Evolutionary conservation across 1,140 invertebrate genomes (phyloP).

Genomic region (Drosophila orosa): DNA sequence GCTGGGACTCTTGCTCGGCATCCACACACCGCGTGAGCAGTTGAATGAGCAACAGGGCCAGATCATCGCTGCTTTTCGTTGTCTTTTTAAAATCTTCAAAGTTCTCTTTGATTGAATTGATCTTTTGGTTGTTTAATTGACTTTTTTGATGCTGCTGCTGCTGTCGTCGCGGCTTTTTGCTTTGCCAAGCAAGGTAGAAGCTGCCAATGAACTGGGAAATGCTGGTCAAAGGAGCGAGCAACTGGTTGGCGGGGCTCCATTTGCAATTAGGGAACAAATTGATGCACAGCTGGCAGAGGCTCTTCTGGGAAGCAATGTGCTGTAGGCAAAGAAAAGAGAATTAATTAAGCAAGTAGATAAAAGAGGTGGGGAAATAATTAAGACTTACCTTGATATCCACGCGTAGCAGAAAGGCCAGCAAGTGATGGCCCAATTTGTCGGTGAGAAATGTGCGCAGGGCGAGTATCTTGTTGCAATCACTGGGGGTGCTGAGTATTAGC

Average conservation of each 20-base stretch:
- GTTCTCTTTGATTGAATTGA: constrained; percentile 10
- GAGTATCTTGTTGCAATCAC: constrained; percentile 79
- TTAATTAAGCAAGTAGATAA: not conserved
- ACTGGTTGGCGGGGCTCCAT: constrained; percentile 57
- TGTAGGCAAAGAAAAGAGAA: not conserved
- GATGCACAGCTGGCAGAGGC: constrained; percentile 77
- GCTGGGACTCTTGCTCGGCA: constrained; percentile 61
- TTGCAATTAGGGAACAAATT: constrained; percentile 80
- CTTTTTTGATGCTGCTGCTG: constrained; percentile 2
- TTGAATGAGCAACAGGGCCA: constrained; percentile 71
- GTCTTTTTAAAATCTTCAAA: constrained; percentile 50
- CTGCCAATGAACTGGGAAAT: constrained; percentile 61
- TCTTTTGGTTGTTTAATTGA: constrained; percentile 40
- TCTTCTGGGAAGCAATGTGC: constrained; percentile 80
- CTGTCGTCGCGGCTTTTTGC: constrained; percentile 54
- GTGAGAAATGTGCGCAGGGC: constrained; percentile 76
- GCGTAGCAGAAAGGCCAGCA: constrained; percentile 68
- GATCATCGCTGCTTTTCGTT: constrained; percentile 70
- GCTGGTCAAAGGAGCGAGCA: constrained; percentile 43
- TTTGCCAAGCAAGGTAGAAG: constrained; percentile 63
- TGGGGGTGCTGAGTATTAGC: constrained; percentile 77
- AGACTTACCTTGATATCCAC: constrained; percentile 73
- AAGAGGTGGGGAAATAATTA: not conserved
- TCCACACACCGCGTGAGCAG: constrained; percentile 69
- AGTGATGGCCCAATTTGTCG: constrained; percentile 73